Conservation (phyloP, 2,888 invertebrate species). For the Papilio gigon region DNA sequence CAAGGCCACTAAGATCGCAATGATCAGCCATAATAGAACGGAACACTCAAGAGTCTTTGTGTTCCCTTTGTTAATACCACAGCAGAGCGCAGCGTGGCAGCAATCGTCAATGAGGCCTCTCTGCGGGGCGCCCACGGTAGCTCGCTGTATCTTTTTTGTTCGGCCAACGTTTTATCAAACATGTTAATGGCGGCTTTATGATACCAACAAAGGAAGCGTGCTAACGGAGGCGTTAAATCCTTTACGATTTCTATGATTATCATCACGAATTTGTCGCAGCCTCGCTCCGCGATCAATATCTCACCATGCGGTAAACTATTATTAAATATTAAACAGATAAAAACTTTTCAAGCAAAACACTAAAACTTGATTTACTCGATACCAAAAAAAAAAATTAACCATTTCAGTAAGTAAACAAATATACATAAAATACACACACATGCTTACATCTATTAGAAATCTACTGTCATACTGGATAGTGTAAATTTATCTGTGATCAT, state of each 20-base stretch:
- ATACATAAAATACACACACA: slow-evolving; percentile 65
- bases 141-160: slow-evolving; percentile 76
- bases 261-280: slow-evolving; percentile 78
- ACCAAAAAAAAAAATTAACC: slow-evolving; percentile 24
- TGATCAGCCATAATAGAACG: slow-evolving; percentile 63
- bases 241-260: slow-evolving; percentile 79
- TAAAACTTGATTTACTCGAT: slow-evolving; percentile 12
- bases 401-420: slow-evolving; percentile 13
- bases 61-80: slow-evolving; percentile 62
- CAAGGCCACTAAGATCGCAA: slow-evolving; percentile 55
- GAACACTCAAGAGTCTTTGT: slow-evolving; percentile 59
- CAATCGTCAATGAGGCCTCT: slow-evolving; percentile 68
- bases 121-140: slow-evolving; percentile 78
- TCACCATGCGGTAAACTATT: slow-evolving; percentile 57
- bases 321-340: slow-evolving; percentile 31
- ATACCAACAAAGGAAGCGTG: slow-evolving; percentile 80
- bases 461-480: slow-evolving; percentile 58
- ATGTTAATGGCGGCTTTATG: slow-evolving; percentile 82
- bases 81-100: slow-evolving; percentile 75
- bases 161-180: slow-evolving; percentile 79
- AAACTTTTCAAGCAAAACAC: slow-evolving; percentile 33
- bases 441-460: slow-evolving; percentile 69
- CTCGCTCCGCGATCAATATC: slow-evolving; percentile 58
- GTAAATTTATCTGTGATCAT: slow-evolving; percentile 82
- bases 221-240: slow-evolving; percentile 83